Evolutionary conservation across 1,140 invertebrate species (phyloP).

Genomic region (Scaptomyza montana): DNA sequence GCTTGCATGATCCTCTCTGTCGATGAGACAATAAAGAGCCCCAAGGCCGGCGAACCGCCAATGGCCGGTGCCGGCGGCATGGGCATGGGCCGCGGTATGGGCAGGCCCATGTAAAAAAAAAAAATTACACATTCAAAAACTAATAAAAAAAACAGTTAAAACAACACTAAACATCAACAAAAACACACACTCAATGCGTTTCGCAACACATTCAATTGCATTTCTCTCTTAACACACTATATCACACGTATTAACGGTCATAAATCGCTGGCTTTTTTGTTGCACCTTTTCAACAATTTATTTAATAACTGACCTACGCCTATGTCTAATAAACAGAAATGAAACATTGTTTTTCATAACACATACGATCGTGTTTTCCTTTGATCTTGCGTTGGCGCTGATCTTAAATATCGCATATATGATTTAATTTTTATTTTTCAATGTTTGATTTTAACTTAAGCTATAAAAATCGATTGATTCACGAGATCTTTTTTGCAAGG

Average conservation of each 20-base stretch:
- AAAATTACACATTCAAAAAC: conserved; percentile 28
- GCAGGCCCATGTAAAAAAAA: conserved; percentile 86
- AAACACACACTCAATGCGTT: conserved; percentile 33
- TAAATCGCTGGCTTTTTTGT: conserved; percentile 36
- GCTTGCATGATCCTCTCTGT: conserved; percentile 98
- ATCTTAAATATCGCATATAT: too few species aligned
- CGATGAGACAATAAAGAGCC: conserved; percentile 98
- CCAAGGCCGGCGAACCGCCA: conserved; percentile 87
- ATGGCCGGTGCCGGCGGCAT: conserved; percentile 84
- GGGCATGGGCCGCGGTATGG: conserved; percentile 88
- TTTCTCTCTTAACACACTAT: conserved; percentile 64
- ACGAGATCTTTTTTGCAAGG: too few species aligned
- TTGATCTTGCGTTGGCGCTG: background rate
- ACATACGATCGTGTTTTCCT: conserved; percentile 13
- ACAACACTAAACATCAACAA: conserved; percentile 50
- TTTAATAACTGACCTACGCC: conserved; percentile 62
- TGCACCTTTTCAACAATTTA: conserved; percentile 46
- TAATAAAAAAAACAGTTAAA: conserved; percentile 4
- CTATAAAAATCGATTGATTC: too few species aligned
- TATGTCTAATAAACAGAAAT: conserved; percentile 67
- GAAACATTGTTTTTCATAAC: conserved; percentile 65
- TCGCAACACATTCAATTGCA: conserved; percentile 53
- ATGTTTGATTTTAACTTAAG: too few species aligned
- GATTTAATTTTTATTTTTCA: too few species aligned
- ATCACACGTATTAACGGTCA: conserved; percentile 70